Evolutionary conservation across 2,888 invertebrate species (phyloP).

Genomic region (Gymnoscelis rufifasciata): DNA sequence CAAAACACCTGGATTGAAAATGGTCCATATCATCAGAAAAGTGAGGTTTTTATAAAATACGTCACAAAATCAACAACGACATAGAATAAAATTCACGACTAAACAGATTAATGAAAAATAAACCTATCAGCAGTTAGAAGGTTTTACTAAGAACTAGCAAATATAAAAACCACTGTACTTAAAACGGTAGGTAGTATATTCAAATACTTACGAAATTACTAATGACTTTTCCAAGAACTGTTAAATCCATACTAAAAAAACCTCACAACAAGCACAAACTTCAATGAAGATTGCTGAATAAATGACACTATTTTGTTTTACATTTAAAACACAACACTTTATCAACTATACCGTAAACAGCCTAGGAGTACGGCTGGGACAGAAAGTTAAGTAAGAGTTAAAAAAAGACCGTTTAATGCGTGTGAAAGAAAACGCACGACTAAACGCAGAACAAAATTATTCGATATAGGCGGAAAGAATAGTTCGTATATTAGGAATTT

Average conservation of each 20-base stretch:
- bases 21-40: too few relatives aligned
- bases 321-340: too few relatives aligned
- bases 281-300: not conserved
- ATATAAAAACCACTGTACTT: too few relatives aligned
- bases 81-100: too few relatives aligned
- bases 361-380: not conserved
- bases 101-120: too few relatives aligned
- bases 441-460: slow-evolving; percentile 46
- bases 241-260: slow-evolving; percentile 53
- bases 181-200: too few relatives aligned
- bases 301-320: not conserved
- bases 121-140: too few relatives aligned
- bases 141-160: too few relatives aligned
- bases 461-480: slow-evolving; percentile 29
- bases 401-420: slow-evolving; percentile 48
- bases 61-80: too few relatives aligned
- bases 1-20: too few relatives aligned
- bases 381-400: not conserved
- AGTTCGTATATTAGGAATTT: slow-evolving; percentile 41
- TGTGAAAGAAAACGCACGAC: slow-evolving; percentile 57
- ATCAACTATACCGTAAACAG: too few relatives aligned
- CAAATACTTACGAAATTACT: slow-evolving; percentile 67
- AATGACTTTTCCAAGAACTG: slow-evolving; percentile 60
- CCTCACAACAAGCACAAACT: slow-evolving; percentile 4
- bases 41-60: too few relatives aligned